A percentile compares a stretch with the other conserved stretches of the same genome.
phyloP scores from a whole-genome alignment of 2,888 invertebrate species.

The Erebia aethiops region DNA sequence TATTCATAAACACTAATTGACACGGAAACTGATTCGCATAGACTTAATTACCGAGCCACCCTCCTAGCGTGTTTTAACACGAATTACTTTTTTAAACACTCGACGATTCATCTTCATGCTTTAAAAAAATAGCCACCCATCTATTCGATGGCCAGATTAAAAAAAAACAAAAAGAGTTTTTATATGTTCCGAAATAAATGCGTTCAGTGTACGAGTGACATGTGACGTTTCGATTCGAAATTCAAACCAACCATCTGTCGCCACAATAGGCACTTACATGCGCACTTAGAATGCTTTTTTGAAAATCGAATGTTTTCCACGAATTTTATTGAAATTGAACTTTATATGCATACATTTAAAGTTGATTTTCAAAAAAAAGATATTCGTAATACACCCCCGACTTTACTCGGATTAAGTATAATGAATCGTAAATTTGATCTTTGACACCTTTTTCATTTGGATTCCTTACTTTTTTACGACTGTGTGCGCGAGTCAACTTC shows the following conservation, averaged over 20 bases:
- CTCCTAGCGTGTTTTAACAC: conserved; percentile 46
- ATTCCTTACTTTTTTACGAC: conserved; percentile 71
- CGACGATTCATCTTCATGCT: conserved; percentile 52
- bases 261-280: conserved; percentile 79
- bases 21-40: conserved; percentile 58
- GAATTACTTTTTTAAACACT: conserved; percentile 53
- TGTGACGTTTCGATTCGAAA: conserved; percentile 58
- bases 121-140: conserved; percentile 46
- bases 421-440: conserved; percentile 83
- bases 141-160: conserved; percentile 36
- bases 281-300: conserved; percentile 71
- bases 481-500: conserved; percentile 45
- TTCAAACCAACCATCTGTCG: conserved; percentile 74
- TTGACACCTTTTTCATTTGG: conserved; percentile 83
- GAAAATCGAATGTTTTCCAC: conserved; percentile 49
- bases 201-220: conserved; percentile 41
- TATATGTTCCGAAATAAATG: conserved; percentile 43
- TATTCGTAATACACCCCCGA: conserved; percentile 56
- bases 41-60: conserved; percentile 55
- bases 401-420: conserved; percentile 79
- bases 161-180: conserved; percentile 40
- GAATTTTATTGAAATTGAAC: conserved; percentile 30
- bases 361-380: conserved; percentile 39
- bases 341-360: conserved; percentile 22
- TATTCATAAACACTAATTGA: conserved; percentile 55